Evolutionary conservation across 2,888 invertebrate species (phyloP).

Genomic region (Philopedon plagiatum): DNA sequence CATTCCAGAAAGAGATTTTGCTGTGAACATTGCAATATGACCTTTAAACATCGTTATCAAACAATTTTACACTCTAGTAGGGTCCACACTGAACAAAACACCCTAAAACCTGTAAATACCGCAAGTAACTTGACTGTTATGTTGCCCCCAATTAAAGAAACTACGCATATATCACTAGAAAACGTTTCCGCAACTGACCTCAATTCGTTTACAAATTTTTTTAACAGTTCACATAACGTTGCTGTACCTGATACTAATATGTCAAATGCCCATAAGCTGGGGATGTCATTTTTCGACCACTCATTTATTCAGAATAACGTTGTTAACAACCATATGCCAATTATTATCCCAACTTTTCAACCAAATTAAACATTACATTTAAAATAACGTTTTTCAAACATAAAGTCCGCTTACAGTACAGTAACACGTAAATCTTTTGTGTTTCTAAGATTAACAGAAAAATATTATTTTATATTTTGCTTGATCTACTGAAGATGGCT

Average conservation of each 20-base stretch:
- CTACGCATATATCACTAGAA: slow-evolving; percentile 60
- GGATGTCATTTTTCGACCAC: slow-evolving; percentile 68
- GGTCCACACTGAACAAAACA: slow-evolving; percentile 63
- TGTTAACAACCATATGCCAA: slow-evolving; percentile 67
- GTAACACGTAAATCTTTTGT: no score
- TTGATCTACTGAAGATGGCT: slow-evolving; percentile 3
- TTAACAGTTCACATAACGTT: slow-evolving; percentile 61
- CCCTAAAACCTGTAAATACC: slow-evolving; percentile 45
- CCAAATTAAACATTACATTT: slow-evolving; percentile 60
- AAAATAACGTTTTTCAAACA: no score
- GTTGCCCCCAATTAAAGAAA: slow-evolving; percentile 58
- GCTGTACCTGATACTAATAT: slow-evolving; percentile 66
- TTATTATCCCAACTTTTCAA: slow-evolving; percentile 68
- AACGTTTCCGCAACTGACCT: slow-evolving; percentile 59
- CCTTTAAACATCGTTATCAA: slow-evolving; percentile 70
- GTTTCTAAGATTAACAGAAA: no score
- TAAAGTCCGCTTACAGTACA: no score
- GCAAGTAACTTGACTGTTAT: slow-evolving; percentile 43
- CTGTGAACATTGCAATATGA: slow-evolving; percentile 70
- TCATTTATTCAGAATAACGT: slow-evolving; percentile 65
- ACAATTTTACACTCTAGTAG: slow-evolving; percentile 69
- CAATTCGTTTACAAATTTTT: slow-evolving; percentile 58
- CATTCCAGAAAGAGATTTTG: slow-evolving; percentile 67
- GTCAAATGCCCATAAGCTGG: slow-evolving; percentile 67
- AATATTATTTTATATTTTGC: no score